These are phyloP conservation scores for Cryptus armator DNA, from an alignment of 2,888 invertebrate species.

Conservation along the genomic window DNA sequence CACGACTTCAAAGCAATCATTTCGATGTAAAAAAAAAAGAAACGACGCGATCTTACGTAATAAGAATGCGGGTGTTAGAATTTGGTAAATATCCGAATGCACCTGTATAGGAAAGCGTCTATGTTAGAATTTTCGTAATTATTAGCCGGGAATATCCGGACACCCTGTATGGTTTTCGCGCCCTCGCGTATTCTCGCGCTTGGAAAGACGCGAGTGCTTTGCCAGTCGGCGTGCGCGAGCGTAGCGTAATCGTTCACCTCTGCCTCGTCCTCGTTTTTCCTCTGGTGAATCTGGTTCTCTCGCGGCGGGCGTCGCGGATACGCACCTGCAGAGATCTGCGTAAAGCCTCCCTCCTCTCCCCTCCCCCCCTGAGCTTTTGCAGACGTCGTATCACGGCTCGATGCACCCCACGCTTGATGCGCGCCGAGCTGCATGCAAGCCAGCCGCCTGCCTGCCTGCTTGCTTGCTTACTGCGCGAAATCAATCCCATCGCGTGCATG, in stretches of 20 bases:
- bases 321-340: slow-evolving; percentile 58
- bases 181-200: slow-evolving; percentile 47
- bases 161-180: slow-evolving; percentile 51
- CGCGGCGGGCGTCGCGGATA: slow-evolving; percentile 66
- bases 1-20: too few species aligned
- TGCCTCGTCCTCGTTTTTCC: slow-evolving; percentile 42
- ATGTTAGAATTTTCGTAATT: slow-evolving; percentile 20
- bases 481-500: slow-evolving; percentile 63
- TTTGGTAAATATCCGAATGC: slow-evolving; percentile 28
- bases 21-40: not conserved
- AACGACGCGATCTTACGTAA: not conserved
- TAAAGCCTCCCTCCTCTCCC: not conserved
- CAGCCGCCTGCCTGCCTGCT: slow-evolving; percentile 16
- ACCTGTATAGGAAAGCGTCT: not conserved
- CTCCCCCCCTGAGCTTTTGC: slow-evolving; percentile 46
- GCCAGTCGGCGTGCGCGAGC: slow-evolving; percentile 45
- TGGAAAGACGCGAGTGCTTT: slow-evolving; percentile 59
- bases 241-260: slow-evolving; percentile 61
- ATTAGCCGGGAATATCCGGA: slow-evolving; percentile 42
- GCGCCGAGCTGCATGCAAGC: slow-evolving; percentile 47
- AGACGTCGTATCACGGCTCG: slow-evolving; percentile 64
- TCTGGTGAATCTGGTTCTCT: slow-evolving; percentile 58
- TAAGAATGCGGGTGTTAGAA: not conserved
- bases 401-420: slow-evolving; percentile 55
- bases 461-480: slow-evolving; percentile 68